These are phyloP conservation scores for Danio choprae DNA, from an alignment of 2,797 vertebrate genomes.

Conservation along the genomic window DNA sequence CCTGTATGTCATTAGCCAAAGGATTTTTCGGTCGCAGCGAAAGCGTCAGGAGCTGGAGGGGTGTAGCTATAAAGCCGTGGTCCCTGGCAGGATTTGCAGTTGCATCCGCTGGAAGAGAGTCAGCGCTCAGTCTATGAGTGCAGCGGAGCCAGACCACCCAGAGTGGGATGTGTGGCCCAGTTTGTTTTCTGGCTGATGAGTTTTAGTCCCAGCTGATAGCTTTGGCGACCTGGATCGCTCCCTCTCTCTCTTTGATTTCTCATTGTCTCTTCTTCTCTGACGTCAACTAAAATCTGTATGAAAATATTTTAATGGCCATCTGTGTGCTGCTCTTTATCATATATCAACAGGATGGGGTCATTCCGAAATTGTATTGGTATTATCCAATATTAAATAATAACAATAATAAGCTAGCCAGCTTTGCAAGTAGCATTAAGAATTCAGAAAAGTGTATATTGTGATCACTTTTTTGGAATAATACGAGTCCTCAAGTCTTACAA, in stretches of 20 bases:
- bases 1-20: slow-evolving; percentile 82
- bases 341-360: slow-evolving; percentile 15
- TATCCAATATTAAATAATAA: slow-evolving; percentile 17
- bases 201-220: slow-evolving; percentile 61
- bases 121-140: slow-evolving; percentile 63
- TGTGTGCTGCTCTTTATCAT: slow-evolving; percentile 9
- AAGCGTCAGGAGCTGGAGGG: slow-evolving; percentile 58
- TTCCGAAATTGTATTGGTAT: neutral
- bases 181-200: slow-evolving; percentile 63
- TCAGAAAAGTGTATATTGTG: neutral
- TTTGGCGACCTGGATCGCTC: slow-evolving; percentile 62
- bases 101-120: slow-evolving; percentile 68
- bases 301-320: slow-evolving; percentile 25
- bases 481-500: too few species aligned
- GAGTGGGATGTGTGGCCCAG: slow-evolving; percentile 65
- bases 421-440: neutral
- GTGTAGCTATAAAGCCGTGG: slow-evolving; percentile 70
- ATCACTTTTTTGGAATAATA: too few species aligned
- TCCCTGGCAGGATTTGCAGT: slow-evolving; percentile 62
- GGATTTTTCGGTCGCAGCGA: slow-evolving; percentile 63
- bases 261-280: slow-evolving; percentile 27
- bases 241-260: slow-evolving; percentile 31
- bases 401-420: neutral
- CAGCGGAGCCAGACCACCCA: slow-evolving; percentile 77
- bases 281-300: slow-evolving; percentile 9